Evolutionary conservation across 2,888 invertebrate genomes (phyloP).

Genomic region (Apocheima hispidaria): DNA sequence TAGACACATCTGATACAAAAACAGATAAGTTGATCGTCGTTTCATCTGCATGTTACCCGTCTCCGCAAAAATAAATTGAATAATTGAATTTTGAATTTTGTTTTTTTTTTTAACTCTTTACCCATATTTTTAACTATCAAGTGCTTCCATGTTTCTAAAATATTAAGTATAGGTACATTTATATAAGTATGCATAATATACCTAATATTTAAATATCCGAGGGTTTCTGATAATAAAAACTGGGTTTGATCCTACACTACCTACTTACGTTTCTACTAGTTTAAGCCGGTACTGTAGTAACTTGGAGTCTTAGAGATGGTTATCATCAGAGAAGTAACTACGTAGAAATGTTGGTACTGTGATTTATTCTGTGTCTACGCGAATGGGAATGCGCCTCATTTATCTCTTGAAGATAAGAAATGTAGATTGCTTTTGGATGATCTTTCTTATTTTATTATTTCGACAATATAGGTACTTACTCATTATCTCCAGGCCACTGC

Average conservation of each 20-base stretch:
- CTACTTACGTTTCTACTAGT: background rate
- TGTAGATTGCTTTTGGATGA: constrained; percentile 11
- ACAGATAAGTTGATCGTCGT: too few species aligned
- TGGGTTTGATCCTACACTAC: too few species aligned
- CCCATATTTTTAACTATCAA: too few species aligned
- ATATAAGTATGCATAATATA: background rate
- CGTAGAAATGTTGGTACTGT: background rate
- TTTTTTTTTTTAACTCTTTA: too few species aligned
- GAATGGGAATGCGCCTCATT: constrained; percentile 20
- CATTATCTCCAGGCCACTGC: background rate
- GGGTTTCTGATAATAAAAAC: too few species aligned
- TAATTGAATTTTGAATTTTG: too few species aligned
- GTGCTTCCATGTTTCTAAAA: too few species aligned
- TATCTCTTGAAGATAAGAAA: constrained; percentile 14
- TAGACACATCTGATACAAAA: too few species aligned
- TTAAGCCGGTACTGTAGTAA: background rate
- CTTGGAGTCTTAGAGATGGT: background rate
- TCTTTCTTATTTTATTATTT: constrained; percentile 10
- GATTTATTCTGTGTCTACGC: constrained; percentile 9
- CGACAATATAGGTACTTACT: background rate
- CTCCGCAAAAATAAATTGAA: too few species aligned
- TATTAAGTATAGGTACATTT: background rate
- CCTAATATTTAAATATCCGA: background rate
- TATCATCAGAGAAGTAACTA: background rate
- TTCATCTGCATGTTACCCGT: too few species aligned